phyloP scores from a whole-genome alignment of 2,113 vertebrate species.

The Zosterops japonicus region DNA sequence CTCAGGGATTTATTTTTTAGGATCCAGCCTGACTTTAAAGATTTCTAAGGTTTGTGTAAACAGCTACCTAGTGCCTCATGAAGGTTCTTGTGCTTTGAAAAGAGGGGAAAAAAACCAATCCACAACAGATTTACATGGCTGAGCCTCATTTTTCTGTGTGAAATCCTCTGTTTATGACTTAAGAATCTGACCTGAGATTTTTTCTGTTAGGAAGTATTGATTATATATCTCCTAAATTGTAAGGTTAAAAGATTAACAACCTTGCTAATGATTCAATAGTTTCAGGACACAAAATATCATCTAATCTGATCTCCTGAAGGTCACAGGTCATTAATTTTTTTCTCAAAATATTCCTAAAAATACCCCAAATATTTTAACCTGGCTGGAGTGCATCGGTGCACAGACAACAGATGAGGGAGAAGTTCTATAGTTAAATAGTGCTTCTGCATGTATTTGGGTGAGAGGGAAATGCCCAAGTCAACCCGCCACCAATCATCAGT shows the following conservation, averaged over 20 bases:
- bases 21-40: not conserved
- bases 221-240: not conserved
- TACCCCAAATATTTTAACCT: not conserved
- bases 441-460: not conserved
- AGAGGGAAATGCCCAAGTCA: not conserved
- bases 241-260: not conserved
- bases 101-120: accelerated
- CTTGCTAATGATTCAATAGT: not conserved
- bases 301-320: not conserved
- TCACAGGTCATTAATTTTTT: not conserved
- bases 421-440: not conserved
- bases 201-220: not conserved
- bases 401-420: not conserved
- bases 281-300: not conserved
- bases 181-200: not conserved
- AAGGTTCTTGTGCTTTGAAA: not conserved
- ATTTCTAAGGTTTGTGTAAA: not conserved
- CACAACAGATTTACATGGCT: not conserved
- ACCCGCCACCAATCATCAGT: accelerated
- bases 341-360: not conserved
- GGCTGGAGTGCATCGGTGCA: not conserved
- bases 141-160: not conserved
- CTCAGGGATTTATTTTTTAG: not conserved
- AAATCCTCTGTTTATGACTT: not conserved
- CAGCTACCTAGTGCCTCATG: not conserved